Percentiles rank a stretch among this genome's conserved stretches.
Evolutionary conservation across 2,888 invertebrate genomes (phyloP).

Genomic region (Ypsolopha sequella): DNA sequence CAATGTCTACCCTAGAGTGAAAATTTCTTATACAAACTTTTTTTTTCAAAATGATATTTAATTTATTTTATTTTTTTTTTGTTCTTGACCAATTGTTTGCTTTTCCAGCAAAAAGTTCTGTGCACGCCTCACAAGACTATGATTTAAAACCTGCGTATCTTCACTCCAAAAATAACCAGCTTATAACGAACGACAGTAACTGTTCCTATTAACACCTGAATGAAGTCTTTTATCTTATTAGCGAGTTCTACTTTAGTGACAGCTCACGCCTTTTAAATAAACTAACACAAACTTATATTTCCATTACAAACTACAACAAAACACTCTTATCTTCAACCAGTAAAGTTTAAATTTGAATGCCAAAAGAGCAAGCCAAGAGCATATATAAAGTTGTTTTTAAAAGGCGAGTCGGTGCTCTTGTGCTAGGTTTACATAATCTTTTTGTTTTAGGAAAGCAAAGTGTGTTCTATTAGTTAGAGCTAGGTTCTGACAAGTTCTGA

Average conservation of each 20-base stretch:
- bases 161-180: too few species aligned
- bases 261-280: slow-evolving; percentile 6
- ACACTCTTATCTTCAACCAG: not conserved
- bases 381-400: not conserved
- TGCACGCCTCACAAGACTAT: too few species aligned
- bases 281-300: not conserved
- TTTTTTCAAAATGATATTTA: too few species aligned
- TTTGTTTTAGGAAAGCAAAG: not conserved
- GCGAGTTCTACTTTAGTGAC: slow-evolving; percentile 19
- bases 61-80: too few species aligned
- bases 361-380: not conserved
- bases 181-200: slow-evolving; percentile 24
- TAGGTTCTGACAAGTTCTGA: not conserved
- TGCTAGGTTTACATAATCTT: slow-evolving; percentile 1
- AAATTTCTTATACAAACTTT: too few species aligned
- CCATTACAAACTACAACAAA: not conserved
- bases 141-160: too few species aligned
- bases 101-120: too few species aligned
- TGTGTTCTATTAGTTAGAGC: not conserved
- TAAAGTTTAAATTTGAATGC: not conserved
- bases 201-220: slow-evolving; percentile 32
- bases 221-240: slow-evolving; percentile 49
- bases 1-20: too few species aligned
- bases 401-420: not conserved
- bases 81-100: too few species aligned